phyloP scores from a whole-genome alignment of 2,888 invertebrate species.

The Blastobasis lacticolella region DNA sequence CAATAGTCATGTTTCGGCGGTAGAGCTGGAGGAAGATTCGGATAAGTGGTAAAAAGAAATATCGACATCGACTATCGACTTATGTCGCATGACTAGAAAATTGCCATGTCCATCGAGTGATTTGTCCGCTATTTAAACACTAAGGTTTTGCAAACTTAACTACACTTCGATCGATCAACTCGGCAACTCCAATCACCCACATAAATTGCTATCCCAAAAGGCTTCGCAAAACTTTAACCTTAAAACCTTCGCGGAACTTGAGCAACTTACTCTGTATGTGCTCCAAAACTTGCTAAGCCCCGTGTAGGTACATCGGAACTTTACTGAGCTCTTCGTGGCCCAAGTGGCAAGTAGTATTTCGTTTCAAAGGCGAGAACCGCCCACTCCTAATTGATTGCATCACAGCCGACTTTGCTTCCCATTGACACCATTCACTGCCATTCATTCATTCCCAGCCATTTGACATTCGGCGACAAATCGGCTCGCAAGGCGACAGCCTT shows the following conservation, averaged over 20 bases:
- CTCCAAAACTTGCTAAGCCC: no score
- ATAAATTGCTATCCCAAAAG: neutral
- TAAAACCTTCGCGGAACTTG: neutral
- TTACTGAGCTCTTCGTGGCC: constrained; percentile 25
- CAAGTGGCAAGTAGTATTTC: constrained; percentile 20
- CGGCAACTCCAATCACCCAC: neutral
- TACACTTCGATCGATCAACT: neutral
- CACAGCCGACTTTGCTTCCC: constrained; percentile 46
- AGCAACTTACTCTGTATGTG: neutral
- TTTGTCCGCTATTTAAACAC: neutral
- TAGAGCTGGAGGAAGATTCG: no score
- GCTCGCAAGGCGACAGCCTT: constrained; percentile 20
- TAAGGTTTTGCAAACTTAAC: neutral
- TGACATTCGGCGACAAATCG: constrained; percentile 66
- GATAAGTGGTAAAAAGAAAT: no score
- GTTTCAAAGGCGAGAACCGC: constrained; percentile 39
- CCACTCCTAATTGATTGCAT: constrained; percentile 65
- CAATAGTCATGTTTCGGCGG: no score
- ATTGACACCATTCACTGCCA: constrained; percentile 31
- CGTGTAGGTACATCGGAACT: no score
- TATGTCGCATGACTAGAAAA: no score
- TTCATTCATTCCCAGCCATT: constrained; percentile 40
- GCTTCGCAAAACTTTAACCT: neutral
- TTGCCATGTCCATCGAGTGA: neutral
- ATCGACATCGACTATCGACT: no score